These are phyloP conservation scores for Hydropotes inermis DNA, from an alignment of 2,113 vertebrate species.

Conservation along the genomic window DNA sequence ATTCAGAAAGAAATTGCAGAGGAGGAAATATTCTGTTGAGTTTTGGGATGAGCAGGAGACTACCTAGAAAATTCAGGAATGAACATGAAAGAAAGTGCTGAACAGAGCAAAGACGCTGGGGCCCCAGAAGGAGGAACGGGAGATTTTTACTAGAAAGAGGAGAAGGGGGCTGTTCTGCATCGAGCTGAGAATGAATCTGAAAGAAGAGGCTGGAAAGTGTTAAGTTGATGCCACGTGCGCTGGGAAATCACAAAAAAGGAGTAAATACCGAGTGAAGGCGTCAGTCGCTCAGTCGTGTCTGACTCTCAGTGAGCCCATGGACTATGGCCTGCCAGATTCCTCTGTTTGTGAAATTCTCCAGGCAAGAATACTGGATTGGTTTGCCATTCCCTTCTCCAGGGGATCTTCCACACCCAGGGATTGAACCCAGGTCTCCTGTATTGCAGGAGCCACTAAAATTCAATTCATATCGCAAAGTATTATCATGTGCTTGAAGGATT, in stretches of 20 bases:
- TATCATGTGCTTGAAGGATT: not conserved
- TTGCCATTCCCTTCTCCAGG: not conserved
- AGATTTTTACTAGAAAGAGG: not conserved
- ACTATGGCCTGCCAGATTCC: not conserved
- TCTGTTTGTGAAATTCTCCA: not conserved
- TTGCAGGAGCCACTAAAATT: not conserved
- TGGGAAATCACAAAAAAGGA: not conserved
- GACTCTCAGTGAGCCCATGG: not conserved
- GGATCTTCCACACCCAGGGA: not conserved
- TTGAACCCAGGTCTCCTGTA: too few species aligned
- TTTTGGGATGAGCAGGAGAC: not conserved
- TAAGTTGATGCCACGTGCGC: not conserved
- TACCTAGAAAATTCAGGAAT: not conserved
- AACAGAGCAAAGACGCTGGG: not conserved
- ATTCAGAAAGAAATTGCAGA: not conserved
- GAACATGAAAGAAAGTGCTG: accelerated
- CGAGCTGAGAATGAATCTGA: not conserved
- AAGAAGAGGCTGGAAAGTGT: not conserved
- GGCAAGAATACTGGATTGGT: not conserved
- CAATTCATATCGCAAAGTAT: not conserved
- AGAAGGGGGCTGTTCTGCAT: not conserved
- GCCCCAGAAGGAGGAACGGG: too few species aligned
- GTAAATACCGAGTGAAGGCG: not conserved
- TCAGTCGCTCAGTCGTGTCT: not conserved
- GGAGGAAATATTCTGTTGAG: not conserved